Evolutionary conservation across 1,140 invertebrate genomes (phyloP), one percentile per base, ranked within the genome.

Genomic region (Hyposmocoma kahamanoa): DNA sequence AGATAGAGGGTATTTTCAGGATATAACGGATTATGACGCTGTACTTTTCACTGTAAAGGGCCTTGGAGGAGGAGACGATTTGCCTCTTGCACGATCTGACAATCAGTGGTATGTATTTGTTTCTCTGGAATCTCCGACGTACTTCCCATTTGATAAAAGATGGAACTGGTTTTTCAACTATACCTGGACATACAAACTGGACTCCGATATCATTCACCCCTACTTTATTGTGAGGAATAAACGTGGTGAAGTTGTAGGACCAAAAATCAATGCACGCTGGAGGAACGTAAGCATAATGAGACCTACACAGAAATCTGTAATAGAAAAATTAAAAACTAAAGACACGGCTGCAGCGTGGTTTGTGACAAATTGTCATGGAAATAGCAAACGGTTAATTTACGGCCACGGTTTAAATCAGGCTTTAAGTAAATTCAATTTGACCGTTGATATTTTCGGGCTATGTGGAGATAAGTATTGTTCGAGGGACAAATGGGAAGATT

Each of bases 341-440:
- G 69, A 56, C 24, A 75, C 66, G 42, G 59, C 67, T 9, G 72
- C 60, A n/a, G 73, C 73, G 4, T 81, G 74, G 74, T 77, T 78
- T 32, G 62, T 69, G 1, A 73, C 67, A 0, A 61, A 72, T 38
- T 79, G 78, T 30, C 28, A 61, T 11, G 30, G 64, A 8, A 53
- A 58, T 43, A 60, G 60, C 22, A 45, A 24, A 11, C 46, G 54
- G 38, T 15, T 58, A 22, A 26, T 38, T 9, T 19, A 71, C 1
- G 55, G 55, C 0, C 53, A 42, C 10, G 21, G 59, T 17, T 39
- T 78, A 17, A 45, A 52, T 18, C 42, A 34, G 17, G 62, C 53
- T 34, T 56, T 82, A 18, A 22, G 18, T 5, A 63, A 66, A 49
- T 54, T 48, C 26, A 57, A 67, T 32, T 45, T 72, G 9, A 59